A percentile compares a stretch with the other conserved stretches of the same genome.
Evolutionary conservation across 2,888 invertebrate genomes (phyloP).

Genomic region (Aspidiotus rigidus): DNA sequence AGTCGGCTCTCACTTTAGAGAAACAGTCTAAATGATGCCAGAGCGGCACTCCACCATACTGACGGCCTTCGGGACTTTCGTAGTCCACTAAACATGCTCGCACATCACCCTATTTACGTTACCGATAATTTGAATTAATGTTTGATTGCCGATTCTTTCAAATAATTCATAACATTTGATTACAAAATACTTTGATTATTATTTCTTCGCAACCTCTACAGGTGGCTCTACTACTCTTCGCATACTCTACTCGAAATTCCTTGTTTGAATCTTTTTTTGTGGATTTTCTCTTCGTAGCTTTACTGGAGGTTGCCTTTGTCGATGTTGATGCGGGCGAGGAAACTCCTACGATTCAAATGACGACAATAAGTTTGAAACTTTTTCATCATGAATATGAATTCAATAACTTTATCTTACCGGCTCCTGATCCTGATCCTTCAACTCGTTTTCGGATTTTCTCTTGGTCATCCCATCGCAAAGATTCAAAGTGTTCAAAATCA

Average conservation of each 20-base stretch:
- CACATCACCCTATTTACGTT: slow-evolving; percentile 51
- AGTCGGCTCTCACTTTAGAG: slow-evolving; percentile 58
- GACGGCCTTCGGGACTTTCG: slow-evolving; percentile 67
- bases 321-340: slow-evolving; percentile 44
- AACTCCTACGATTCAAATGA: not conserved
- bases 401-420: not conserved
- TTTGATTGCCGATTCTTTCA: no score
- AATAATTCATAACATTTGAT: slow-evolving; percentile 13
- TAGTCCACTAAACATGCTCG: slow-evolving; percentile 76
- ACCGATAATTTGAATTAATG: not conserved
- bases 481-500: slow-evolving; percentile 72
- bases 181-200: slow-evolving; percentile 53
- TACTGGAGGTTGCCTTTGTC: slow-evolving; percentile 38
- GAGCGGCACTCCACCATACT: slow-evolving; percentile 70
- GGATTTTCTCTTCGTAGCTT: slow-evolving; percentile 37
- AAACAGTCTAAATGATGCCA: slow-evolving; percentile 94
- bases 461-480: slow-evolving; percentile 74
- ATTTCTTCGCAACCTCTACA: slow-evolving; percentile 78
- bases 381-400: not conserved
- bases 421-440: slow-evolving; percentile 42
- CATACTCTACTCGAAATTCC: slow-evolving; percentile 72
- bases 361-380: slow-evolving; percentile 35
- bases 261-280: slow-evolving; percentile 48
- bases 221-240: slow-evolving; percentile 69
- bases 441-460: slow-evolving; percentile 56